phyloP scores from a whole-genome alignment of 2,113 vertebrate species.

The Pedetes capensis region DNA sequence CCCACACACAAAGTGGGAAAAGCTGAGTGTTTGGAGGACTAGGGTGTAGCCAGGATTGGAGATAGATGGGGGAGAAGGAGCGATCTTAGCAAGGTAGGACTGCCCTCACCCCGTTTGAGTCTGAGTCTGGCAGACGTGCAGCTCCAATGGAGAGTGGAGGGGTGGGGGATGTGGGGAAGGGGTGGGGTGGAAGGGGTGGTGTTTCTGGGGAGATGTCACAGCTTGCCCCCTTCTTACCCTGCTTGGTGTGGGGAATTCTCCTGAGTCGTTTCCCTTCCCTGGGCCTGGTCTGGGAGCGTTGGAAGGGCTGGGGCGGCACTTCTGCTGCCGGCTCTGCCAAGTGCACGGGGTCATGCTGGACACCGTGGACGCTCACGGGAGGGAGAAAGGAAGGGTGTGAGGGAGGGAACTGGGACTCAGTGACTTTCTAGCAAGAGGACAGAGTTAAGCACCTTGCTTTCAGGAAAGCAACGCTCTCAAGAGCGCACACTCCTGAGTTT shows the following conservation, averaged over 20 bases:
- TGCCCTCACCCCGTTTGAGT: neutral
- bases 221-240: too few species aligned
- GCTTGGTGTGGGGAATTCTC: neutral
- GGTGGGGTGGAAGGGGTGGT: neutral
- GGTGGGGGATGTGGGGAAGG: too few species aligned
- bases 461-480: neutral
- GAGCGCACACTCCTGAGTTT: neutral
- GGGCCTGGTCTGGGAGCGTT: neutral
- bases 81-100: neutral
- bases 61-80: neutral
- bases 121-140: neutral
- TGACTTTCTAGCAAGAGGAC: neutral
- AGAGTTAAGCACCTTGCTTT: neutral
- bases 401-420: too few species aligned
- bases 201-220: neutral
- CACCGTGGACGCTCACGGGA: neutral
- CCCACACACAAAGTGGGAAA: neutral
- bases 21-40: neutral
- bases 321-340: neutral
- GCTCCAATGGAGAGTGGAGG: neutral
- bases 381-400: neutral
- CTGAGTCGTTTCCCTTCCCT: neutral
- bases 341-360: accelerated
- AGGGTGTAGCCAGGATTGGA: neutral
- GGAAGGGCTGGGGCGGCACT: neutral